Evolutionary conservation across 2,888 invertebrate genomes (phyloP), one percentile per base, ranked within the genome.

Genomic region (Drosophila greeni): DNA sequence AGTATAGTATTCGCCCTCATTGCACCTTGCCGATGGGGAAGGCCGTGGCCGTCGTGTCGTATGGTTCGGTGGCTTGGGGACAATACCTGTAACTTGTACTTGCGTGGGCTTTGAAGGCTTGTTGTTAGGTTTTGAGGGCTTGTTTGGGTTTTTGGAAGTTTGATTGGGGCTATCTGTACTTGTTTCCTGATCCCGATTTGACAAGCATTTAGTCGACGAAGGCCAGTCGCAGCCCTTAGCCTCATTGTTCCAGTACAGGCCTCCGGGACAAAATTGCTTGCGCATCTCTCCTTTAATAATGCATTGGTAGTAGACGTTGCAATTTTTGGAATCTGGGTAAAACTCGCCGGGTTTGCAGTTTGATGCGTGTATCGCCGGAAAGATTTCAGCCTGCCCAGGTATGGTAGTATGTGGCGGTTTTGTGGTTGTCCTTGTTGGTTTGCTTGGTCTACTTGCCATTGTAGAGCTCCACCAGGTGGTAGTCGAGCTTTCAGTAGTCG

Each of bases 201-300:
- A 86, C 31, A 85, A 89, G 84, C 96, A 96, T 75, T 93, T 92
- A 1, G 95, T 95, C 34, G 90, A 90, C 43, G 90, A 90, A 0
- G 95, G 95, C 96, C 95, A 96, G 86, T 96, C 95, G 81, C 96
- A 96, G 40, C 93, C 90, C 39, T 91, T 91, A 49, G 90, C 90
- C 0, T 90, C 83, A 23, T 90, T 88, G 74, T 95, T 94, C 95
- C 95, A 96, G 86, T 95, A 95, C 43, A 96, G 87, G 5, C 95
- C 95, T 0, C 94, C 93, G 0, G 95, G 94, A 83, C 96, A 96
- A 72, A 91, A 91, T 75, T 95, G 94, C 72, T 92, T 93, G 33
- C 90, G 91, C 85, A 94, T 89, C 58, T 92, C 92, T 0, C 95
- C 95, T 2, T 92, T 91, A 5, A 76, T 70, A 24, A 94, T 91